Evolutionary conservation across 2,797 vertebrate species (phyloP).

Genomic region (Sciaenops ocellatus): DNA sequence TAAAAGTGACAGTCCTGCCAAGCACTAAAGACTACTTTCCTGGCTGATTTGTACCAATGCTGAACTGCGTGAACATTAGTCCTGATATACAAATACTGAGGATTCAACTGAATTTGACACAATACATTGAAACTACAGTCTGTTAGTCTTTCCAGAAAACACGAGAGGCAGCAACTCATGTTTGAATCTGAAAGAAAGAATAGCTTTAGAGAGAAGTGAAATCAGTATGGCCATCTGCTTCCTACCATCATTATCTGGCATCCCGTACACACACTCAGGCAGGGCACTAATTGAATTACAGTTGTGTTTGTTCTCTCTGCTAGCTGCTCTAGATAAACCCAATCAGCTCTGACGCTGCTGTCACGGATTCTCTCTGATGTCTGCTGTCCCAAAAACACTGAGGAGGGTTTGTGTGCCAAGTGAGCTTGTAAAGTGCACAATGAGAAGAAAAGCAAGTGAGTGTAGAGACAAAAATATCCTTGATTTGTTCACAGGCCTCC

Average conservation of each 20-base stretch:
- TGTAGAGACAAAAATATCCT: not conserved
- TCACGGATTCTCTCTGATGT: slow-evolving; percentile 34
- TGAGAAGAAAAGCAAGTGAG: not conserved
- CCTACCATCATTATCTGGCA: slow-evolving; percentile 20
- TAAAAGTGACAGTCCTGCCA: not conserved
- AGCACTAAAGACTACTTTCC: not conserved
- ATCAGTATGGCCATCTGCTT: slow-evolving; percentile 3
- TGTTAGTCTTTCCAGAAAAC: not conserved
- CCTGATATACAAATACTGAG: not conserved
- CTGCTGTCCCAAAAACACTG: slow-evolving; percentile 27
- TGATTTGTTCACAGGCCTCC: not conserved
- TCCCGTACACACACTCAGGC: not conserved
- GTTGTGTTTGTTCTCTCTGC: not conserved
- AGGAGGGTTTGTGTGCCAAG: not conserved
- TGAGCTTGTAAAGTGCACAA: slow-evolving; percentile 2
- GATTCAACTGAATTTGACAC: not conserved
- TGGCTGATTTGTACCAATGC: not conserved
- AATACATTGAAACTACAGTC: not conserved
- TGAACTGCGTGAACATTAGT: not conserved
- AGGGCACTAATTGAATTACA: slow-evolving; percentile 14
- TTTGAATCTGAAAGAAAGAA: not conserved
- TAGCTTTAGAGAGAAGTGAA: not conserved
- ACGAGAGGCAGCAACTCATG: not conserved
- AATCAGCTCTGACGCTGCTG: slow-evolving; percentile 24
- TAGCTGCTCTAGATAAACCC: slow-evolving; percentile 25